Evolutionary conservation across 2,888 invertebrate species (phyloP).

Genomic region (Amblyjoppa proteus): DNA sequence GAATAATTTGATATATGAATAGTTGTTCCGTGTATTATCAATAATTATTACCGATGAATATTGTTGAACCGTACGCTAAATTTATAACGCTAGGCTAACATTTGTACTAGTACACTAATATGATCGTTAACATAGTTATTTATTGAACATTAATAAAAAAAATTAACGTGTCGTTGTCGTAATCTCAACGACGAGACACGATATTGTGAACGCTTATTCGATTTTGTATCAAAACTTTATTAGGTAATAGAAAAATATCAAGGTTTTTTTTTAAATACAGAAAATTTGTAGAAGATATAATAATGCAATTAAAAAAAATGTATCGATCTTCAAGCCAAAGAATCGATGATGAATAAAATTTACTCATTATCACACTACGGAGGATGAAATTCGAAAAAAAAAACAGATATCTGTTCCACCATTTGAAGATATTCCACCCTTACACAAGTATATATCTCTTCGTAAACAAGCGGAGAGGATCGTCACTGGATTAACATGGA

Average conservation of each 20-base stretch:
- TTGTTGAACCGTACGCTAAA: constrained; percentile 13
- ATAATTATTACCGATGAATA: constrained; percentile 22
- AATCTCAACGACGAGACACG: constrained; percentile 6
- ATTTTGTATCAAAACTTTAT: constrained; percentile 68
- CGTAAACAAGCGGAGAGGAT: background rate
- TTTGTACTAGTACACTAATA: constrained; percentile 15
- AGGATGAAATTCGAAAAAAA: constrained; percentile 2
- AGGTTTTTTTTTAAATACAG: constrained; percentile 24
- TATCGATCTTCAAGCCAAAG: constrained; percentile 25
- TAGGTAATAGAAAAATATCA: constrained; percentile 65
- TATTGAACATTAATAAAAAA: constrained; percentile 18
- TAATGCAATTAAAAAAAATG: constrained; percentile 49
- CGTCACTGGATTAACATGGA: background rate
- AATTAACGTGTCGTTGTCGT: background rate
- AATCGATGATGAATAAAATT: constrained; percentile 44
- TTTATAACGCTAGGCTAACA: constrained; percentile 22
- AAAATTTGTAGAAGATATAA: constrained; percentile 38
- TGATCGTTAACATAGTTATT: constrained; percentile 33
- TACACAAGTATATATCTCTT: background rate
- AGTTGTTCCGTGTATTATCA: background rate
- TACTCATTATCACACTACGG: constrained; percentile 13
- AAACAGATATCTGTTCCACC: background rate
- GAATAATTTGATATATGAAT: background rate
- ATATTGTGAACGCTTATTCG: constrained; percentile 17
- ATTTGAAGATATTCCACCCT: background rate